Evolutionary conservation across 1,140 invertebrate genomes (phyloP), one percentile per base, ranked within the genome.

Genomic region (Trinorchestia longiramus): DNA sequence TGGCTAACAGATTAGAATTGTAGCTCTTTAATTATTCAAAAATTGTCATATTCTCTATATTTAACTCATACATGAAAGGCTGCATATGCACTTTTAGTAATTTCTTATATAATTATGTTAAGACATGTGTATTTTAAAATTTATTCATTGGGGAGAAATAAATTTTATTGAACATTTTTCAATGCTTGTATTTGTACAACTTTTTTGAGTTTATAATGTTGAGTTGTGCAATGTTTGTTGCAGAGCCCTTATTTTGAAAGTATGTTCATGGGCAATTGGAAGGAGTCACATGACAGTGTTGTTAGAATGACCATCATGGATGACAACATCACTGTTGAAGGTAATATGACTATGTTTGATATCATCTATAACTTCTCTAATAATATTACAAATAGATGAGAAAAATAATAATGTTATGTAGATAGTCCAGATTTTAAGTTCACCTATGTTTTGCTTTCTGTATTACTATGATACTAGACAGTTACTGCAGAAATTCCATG

Each of bases 231-330:
- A 90, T 42, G 41, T 42, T 43, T 87, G 36, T 97, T 97, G 96
- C 97, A 99, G 98, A 98, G 98, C 97, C 98, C 98, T 4, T 99
- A 98, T 97, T 99, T 99, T 97, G 98, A 98, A 36, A 98, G 98
- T 97, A 99, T 99, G 98, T 99, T 99, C 97, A 98, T 98, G 97
- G 98, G 98, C 15, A 98, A 98, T 28, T 99, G 98, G 98, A 98
- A 98, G 97, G 98, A 99, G 97, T 97, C 98, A 6, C 98, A 98
- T 95, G 98, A 98, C 97, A 98, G 98, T 95, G 97, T 98, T 95
- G 98, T 99, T 88, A 97, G 97, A 87, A 98, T 99, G 95, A 98
- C 98, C 97, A 98, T 99, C 47, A 97, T 98, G 3, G 98, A 99
- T 97, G 98, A 98, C 44, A 98, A 98, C 96, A 98, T 99, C 87